Conservation (phyloP, 2,113 vertebrate genomes). For the Anhinga rufa region DNA sequence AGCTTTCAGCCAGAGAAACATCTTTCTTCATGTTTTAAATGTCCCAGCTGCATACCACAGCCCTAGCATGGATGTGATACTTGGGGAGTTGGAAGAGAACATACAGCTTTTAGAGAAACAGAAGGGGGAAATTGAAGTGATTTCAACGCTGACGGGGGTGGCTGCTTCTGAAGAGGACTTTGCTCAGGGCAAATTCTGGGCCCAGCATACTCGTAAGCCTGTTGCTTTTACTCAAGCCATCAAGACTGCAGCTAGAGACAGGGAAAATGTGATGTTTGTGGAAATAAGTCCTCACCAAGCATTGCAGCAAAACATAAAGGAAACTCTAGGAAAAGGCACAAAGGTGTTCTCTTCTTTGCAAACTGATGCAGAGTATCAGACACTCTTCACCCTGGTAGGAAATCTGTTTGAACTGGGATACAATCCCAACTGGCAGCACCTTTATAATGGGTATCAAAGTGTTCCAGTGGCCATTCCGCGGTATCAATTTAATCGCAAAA, state of each 20-base stretch:
- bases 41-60: constrained; percentile 83
- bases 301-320: constrained; percentile 78
- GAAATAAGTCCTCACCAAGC: constrained; percentile 81
- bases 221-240: constrained; percentile 81
- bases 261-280: constrained; percentile 76
- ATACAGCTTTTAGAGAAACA: constrained; percentile 57
- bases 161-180: constrained; percentile 70
- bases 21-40: constrained; percentile 77
- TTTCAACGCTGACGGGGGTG: constrained; percentile 80
- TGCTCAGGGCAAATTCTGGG: constrained; percentile 79
- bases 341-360: constrained; percentile 74
- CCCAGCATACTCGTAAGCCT: constrained; percentile 77
- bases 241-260: constrained; percentile 30
- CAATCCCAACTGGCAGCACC: constrained; percentile 75
- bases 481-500: constrained; percentile 81
- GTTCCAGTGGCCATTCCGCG: constrained; percentile 70
- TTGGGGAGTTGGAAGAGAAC: constrained; percentile 64
- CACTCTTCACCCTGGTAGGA: constrained; percentile 66
- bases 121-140: constrained; percentile 68
- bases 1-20: constrained; percentile 58
- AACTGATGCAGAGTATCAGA: constrained; percentile 69
- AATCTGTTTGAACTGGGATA: constrained; percentile 80
- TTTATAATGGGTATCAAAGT: constrained; percentile 74
- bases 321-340: constrained; percentile 73
- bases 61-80: constrained; percentile 80